Percentiles rank a stretch among this genome's conserved stretches.
Conservation (phyloP, 2,113 vertebrate species). For the Tachuris rubrigastra region DNA sequence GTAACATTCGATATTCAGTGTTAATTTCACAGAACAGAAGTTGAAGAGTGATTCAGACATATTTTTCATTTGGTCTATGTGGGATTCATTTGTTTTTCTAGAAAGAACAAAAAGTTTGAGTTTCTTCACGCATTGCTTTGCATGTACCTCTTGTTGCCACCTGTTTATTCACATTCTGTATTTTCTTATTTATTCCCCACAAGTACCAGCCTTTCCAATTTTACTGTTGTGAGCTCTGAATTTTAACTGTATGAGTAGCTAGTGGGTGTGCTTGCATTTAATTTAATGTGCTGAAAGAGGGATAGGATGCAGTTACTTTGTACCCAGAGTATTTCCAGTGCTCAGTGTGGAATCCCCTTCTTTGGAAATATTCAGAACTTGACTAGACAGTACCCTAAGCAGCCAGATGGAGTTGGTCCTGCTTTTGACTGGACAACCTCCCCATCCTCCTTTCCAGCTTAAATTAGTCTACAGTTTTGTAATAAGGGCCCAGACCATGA, state of each 20-base stretch:
- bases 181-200: background rate
- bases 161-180: background rate
- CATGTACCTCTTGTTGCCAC: background rate
- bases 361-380: background rate
- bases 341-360: background rate
- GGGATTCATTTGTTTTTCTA: background rate
- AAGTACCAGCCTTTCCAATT: background rate
- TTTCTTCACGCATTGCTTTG: background rate
- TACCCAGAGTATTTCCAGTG: background rate
- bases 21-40: background rate
- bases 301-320: background rate
- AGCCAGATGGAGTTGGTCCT: background rate
- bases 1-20: background rate
- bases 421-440: background rate
- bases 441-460: background rate
- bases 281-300: background rate
- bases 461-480: background rate
- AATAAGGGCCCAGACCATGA: background rate
- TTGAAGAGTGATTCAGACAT: background rate
- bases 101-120: background rate
- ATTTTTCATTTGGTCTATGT: background rate
- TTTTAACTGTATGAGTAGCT: background rate
- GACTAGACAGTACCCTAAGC: background rate
- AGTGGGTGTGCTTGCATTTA: background rate
- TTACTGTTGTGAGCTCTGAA: background rate